Percentiles rank a stretch among this genome's conserved stretches.
Evolutionary conservation across 2,888 invertebrate species (phyloP).

Genomic region (Macaria liturata): DNA sequence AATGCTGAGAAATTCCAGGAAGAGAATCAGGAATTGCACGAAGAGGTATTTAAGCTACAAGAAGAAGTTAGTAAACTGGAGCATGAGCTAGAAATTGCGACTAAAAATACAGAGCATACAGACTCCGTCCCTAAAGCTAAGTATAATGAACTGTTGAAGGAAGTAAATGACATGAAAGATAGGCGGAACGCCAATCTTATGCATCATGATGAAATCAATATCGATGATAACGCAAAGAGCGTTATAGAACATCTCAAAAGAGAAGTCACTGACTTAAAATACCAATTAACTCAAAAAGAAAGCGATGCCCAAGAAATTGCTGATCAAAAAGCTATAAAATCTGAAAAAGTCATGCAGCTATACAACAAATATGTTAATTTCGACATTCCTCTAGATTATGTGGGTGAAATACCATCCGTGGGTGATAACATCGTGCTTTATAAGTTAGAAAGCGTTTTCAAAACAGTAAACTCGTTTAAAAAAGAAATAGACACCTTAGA

Average conservation of each 20-base stretch:
- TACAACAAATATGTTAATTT: conserved; percentile 77
- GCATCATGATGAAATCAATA: conserved; percentile 71
- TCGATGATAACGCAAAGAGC: conserved; percentile 78
- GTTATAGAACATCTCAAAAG: conserved; percentile 77
- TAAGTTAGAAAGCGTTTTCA: conserved; percentile 81
- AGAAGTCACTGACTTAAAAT: conserved; percentile 70
- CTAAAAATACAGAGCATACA: conserved; percentile 55
- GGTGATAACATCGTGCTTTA: conserved; percentile 63
- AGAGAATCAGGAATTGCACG: conserved; percentile 79
- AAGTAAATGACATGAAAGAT: conserved; percentile 61
- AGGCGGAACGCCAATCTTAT: conserved; percentile 57
- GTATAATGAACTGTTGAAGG: conserved; percentile 64
- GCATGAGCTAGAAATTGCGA: conserved; percentile 67
- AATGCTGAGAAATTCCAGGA: conserved; percentile 80
- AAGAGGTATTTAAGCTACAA: conserved; percentile 76
- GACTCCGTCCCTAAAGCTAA: conserved; percentile 62
- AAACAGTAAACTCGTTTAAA: conserved; percentile 82
- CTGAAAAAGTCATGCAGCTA: conserved; percentile 68
- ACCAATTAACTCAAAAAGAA: conserved; percentile 62
- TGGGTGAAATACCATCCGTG: conserved; percentile 71
- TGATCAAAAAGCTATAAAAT: conserved; percentile 58
- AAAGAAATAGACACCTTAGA: conserved; percentile 83
- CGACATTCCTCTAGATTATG: conserved; percentile 74
- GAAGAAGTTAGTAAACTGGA: conserved; percentile 74
- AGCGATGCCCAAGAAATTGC: conserved; percentile 39